Percentiles rank a stretch among this genome's conserved stretches.
Conservation (phyloP, 2,113 vertebrate species). For the Grus americana region DNA sequence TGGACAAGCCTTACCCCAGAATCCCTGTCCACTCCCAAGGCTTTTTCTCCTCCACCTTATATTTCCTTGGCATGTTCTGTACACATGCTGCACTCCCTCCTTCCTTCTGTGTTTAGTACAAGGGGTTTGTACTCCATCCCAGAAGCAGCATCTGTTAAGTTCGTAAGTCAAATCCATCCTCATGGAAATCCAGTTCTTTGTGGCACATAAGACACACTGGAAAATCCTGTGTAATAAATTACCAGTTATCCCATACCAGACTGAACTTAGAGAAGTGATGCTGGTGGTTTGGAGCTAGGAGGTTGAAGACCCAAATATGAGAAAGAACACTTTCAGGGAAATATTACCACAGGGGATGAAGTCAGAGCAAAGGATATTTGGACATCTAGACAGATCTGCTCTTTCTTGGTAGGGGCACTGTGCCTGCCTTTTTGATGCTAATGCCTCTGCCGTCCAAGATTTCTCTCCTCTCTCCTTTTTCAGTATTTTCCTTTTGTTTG, state of each 20-base stretch:
- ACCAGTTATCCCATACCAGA: background rate
- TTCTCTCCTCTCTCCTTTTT: background rate
- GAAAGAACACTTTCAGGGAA: background rate
- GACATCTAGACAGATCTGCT: background rate
- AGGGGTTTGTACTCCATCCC: background rate
- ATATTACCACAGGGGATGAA: background rate
- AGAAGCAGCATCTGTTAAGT: background rate
- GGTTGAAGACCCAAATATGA: background rate
- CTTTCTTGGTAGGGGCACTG: background rate
- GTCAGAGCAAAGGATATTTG: background rate
- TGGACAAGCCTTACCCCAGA: background rate
- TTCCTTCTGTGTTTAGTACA: background rate
- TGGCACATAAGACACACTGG: background rate
- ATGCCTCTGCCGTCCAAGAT: background rate
- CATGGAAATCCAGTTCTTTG: background rate
- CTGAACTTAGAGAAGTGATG: background rate
- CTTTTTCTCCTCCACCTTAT: background rate
- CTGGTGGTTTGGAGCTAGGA: background rate
- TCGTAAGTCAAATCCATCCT: background rate
- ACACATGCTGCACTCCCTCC: background rate
- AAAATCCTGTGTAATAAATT: background rate
- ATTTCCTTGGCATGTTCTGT: background rate
- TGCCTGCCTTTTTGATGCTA: background rate
- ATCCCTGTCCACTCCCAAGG: background rate
- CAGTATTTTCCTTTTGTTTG: background rate